These are phyloP conservation scores for Cylloceria caligata DNA, from an alignment of 2,888 invertebrate genomes.

Conservation along the genomic window DNA sequence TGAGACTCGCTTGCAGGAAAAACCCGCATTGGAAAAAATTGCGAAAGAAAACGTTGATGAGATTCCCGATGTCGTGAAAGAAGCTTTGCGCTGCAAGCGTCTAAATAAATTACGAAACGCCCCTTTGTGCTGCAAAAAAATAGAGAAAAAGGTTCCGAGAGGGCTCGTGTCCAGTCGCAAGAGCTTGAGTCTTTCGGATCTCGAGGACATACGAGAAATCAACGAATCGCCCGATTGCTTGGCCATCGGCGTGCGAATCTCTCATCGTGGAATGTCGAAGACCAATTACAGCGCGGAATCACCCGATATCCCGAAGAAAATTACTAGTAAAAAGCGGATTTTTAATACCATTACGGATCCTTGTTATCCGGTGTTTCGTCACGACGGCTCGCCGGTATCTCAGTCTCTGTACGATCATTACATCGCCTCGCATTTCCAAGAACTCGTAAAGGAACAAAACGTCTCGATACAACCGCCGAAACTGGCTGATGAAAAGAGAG, in stretches of 20 bases:
- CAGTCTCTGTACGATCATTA: constrained; percentile 90
- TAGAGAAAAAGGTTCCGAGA: constrained; percentile 70
- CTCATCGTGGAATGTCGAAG: constrained; percentile 85
- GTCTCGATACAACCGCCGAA: constrained; percentile 80
- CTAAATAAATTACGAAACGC: constrained; percentile 81
- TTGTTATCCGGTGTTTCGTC: constrained; percentile 90
- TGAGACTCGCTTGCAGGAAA: constrained; percentile 55
- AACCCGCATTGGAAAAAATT: constrained; percentile 61
- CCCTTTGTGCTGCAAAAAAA: constrained; percentile 63
- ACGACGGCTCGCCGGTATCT: constrained; percentile 91
- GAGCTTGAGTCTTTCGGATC: constrained; percentile 87
- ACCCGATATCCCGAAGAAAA: constrained; percentile 70
- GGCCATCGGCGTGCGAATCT: constrained; percentile 85
- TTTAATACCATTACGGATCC: constrained; percentile 92
- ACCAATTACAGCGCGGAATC: constrained; percentile 76
- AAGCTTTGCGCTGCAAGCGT: constrained; percentile 83
- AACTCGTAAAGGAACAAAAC: constrained; percentile 85
- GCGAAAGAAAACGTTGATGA: constrained; percentile 75
- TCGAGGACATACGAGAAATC: constrained; percentile 87
- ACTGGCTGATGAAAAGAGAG: constrained; percentile 77
- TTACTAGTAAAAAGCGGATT: constrained; percentile 45
- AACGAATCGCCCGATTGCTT: constrained; percentile 86
- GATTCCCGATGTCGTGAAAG: constrained; percentile 84
- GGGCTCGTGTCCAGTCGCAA: constrained; percentile 75
- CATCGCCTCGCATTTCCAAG: constrained; percentile 88